phyloP scores from a whole-genome alignment of 2,888 invertebrate genomes.

The Drosophila kuntzei region DNA sequence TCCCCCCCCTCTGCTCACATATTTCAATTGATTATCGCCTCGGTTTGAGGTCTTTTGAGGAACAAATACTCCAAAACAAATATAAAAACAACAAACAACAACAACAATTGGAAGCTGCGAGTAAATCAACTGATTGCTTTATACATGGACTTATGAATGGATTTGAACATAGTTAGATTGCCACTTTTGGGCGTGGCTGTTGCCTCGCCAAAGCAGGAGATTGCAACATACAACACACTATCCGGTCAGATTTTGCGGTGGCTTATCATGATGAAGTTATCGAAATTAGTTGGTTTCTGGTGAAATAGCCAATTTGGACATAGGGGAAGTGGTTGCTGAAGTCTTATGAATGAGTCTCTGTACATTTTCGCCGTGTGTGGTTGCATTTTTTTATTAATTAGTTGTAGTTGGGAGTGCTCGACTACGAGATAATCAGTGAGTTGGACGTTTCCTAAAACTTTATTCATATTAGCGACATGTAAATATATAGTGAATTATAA shows the following conservation, averaged over 20 bases:
- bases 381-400: not conserved
- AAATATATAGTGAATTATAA: not conserved
- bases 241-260: conserved; percentile 20
- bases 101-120: conserved; percentile 33
- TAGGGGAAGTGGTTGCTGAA: conserved; percentile 39
- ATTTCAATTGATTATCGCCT: conserved; percentile 58
- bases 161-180: not conserved
- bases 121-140: conserved; percentile 43
- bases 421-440: not conserved
- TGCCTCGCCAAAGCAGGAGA: conserved; percentile 19
- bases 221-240: conserved; percentile 17
- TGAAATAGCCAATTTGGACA: conserved; percentile 43
- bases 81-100: conserved; percentile 22
- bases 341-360: not conserved
- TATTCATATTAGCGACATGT: no score
- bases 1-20: conserved; percentile 32
- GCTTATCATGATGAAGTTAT: conserved; percentile 51
- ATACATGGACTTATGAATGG: conserved; percentile 19
- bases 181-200: conserved; percentile 39
- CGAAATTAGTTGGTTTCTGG: conserved; percentile 48
- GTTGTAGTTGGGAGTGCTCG: not conserved
- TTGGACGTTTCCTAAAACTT: not conserved
- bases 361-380: conserved; percentile 2
- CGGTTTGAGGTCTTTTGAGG: conserved; percentile 41
- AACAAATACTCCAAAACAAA: conserved; percentile 35